Conservation (phyloP, 1,140 invertebrate genomes). For the Orussus abietinus region DNA sequence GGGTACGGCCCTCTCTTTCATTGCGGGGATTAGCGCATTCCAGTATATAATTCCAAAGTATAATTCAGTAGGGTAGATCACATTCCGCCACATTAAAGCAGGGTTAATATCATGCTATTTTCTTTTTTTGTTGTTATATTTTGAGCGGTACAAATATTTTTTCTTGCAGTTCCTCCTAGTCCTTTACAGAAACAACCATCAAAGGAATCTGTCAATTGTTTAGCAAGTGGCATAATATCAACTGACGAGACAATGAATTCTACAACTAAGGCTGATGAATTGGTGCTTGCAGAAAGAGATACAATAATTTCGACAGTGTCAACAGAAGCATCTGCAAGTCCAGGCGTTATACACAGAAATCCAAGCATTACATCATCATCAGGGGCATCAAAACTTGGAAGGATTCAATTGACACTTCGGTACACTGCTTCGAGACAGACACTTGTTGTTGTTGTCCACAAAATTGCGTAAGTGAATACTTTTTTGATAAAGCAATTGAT, state of each 20-base stretch:
- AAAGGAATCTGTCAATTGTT: conserved; percentile 46
- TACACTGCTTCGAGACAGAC: conserved; percentile 80
- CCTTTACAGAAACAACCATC: conserved; percentile 44
- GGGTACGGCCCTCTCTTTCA: not conserved
- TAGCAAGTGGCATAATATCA: conserved; percentile 31
- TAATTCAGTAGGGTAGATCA: too few species aligned
- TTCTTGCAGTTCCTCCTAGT: conserved; percentile 32
- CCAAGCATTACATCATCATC: conserved; percentile 57
- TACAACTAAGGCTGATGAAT: too few species aligned
- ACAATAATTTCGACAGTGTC: too few species aligned
- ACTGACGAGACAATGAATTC: too few species aligned
- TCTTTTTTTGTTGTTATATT: too few species aligned
- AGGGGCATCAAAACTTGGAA: conserved; percentile 68
- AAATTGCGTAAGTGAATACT: conserved; percentile 76
- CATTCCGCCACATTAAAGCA: too few species aligned
- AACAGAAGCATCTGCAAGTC: conserved; percentile 28
- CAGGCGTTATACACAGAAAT: conserved; percentile 38
- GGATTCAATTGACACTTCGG: conserved; percentile 80
- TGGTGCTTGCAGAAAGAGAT: too few species aligned
- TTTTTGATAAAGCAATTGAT: too few species aligned
- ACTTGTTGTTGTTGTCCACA: conserved; percentile 79
- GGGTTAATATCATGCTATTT: not conserved
- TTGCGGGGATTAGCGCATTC: too few species aligned
- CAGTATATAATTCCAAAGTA: too few species aligned
- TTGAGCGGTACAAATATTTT: conserved; percentile 9